phyloP scores from a whole-genome alignment of 2,113 vertebrate genomes.

The Connochaetes taurinus region DNA sequence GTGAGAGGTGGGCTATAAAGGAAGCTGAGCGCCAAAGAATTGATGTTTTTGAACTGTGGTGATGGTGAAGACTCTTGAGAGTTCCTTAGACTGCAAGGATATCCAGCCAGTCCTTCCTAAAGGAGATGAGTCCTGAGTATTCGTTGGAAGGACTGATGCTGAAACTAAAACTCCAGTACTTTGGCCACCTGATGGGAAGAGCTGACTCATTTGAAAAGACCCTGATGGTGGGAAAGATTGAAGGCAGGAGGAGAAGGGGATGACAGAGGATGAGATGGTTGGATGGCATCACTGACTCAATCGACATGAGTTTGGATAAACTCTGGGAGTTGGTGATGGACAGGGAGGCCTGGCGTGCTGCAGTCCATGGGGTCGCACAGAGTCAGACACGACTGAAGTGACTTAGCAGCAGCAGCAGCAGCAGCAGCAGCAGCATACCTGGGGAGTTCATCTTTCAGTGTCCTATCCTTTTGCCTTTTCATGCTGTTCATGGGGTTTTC shows the following conservation, averaged over 20 bases:
- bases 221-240: no score
- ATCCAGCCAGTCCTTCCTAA: not conserved
- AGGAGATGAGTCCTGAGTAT: not conserved
- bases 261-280: no score
- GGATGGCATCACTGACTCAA: no score
- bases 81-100: not conserved
- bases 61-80: not conserved
- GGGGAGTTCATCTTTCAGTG: not conserved
- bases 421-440: not conserved
- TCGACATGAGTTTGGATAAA: no score
- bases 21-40: accelerated
- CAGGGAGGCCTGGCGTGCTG: no score
- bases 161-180: not conserved
- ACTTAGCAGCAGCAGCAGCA: no score
- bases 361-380: no score
- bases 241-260: no score
- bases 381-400: no score
- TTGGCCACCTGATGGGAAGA: not conserved
- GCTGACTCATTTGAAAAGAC: not conserved
- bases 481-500: not conserved
- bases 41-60: no score
- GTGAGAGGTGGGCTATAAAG: not conserved
- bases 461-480: not conserved
- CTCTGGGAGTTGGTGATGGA: no score
- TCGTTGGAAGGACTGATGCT: not conserved